These are phyloP conservation scores for Drosophila pruinosa DNA, from an alignment of 1,140 invertebrate genomes.

Conservation along the genomic window DNA sequence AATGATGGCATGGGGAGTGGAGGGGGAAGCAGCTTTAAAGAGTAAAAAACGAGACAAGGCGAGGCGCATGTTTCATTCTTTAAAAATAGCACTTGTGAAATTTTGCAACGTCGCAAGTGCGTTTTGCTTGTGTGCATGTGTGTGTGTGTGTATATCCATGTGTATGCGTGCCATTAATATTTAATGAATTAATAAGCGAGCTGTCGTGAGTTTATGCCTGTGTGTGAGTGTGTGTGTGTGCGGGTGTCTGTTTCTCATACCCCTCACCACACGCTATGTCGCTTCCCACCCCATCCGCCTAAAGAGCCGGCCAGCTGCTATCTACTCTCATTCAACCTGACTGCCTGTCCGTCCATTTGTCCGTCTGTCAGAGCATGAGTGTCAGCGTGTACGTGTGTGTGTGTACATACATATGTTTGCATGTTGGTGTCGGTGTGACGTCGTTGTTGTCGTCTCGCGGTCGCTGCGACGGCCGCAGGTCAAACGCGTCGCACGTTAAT, in stretches of 20 bases:
- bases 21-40: constrained; percentile 22
- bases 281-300: not conserved
- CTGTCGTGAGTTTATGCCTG: not conserved
- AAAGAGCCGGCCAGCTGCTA: not conserved
- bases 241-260: constrained; percentile 21
- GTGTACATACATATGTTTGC: not conserved
- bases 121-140: not conserved
- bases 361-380: not conserved
- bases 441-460: constrained; percentile 5
- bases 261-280: not conserved
- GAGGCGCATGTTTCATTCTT: constrained; percentile 32
- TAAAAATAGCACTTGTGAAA: constrained; percentile 51
- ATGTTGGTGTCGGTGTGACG: constrained; percentile 21
- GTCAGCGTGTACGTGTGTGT: not conserved
- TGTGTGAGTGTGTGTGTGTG: constrained; percentile 19
- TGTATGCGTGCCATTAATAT: constrained; percentile 59
- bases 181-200: constrained; percentile 69
- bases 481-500: constrained; percentile 70
- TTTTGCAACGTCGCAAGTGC: constrained; percentile 49
- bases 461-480: constrained; percentile 25
- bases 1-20: not conserved
- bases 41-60: not conserved
- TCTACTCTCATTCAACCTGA: not conserved
- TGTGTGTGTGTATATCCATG: not conserved
- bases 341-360: not conserved